Evolutionary conservation across 2,888 invertebrate genomes (phyloP).

Genomic region (Emesis russula): DNA sequence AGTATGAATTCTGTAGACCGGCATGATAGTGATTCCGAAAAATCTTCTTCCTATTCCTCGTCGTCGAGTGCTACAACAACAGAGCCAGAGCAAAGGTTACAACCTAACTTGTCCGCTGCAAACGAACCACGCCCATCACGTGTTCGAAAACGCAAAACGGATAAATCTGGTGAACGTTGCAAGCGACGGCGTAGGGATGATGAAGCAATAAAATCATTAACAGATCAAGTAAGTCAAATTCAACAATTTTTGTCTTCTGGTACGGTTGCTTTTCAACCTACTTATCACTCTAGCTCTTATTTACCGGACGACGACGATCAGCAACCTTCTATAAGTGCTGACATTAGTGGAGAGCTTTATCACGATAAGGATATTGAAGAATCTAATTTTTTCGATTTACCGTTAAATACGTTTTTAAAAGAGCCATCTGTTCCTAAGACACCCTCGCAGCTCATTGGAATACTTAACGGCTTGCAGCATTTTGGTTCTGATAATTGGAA

Average conservation of each 20-base stretch:
- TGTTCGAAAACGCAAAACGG: background rate
- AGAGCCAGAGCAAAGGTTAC: background rate
- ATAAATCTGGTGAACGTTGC: background rate
- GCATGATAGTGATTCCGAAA: background rate
- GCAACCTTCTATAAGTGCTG: background rate
- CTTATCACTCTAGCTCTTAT: background rate
- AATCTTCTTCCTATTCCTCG: background rate
- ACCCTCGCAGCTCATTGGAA: background rate
- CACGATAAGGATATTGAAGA: background rate
- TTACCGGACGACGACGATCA: background rate
- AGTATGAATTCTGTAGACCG: background rate
- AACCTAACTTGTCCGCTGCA: background rate
- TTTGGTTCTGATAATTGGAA: slow-evolving; percentile 10
- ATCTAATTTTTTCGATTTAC: background rate
- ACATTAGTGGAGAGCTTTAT: background rate
- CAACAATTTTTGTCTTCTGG: background rate
- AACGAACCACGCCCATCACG: background rate
- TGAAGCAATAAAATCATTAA: background rate
- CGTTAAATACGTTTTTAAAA: background rate
- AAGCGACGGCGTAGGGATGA: background rate
- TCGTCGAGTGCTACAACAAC: background rate
- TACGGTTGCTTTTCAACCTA: slow-evolving; percentile 2
- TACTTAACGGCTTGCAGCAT: background rate
- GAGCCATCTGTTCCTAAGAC: background rate
- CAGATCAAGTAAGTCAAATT: background rate